Evolutionary conservation across 1,140 invertebrate species (phyloP).

Genomic region (Drosophila parabipectinata): DNA sequence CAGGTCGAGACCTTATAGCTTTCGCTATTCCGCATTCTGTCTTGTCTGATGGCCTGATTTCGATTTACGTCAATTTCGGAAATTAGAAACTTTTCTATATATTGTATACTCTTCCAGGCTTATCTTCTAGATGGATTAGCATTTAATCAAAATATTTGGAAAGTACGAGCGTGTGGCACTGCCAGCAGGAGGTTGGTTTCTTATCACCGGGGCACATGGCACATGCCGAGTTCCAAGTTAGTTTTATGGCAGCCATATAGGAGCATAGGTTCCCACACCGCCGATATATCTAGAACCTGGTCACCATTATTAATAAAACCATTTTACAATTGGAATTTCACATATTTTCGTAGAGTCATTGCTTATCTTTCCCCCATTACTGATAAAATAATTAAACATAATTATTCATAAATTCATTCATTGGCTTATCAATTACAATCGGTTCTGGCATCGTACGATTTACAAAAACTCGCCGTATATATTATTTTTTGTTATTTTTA

Average conservation of each 20-base stretch:
- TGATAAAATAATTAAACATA: too few relatives aligned
- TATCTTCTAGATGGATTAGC: constrained; percentile 27
- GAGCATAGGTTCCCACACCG: neutral
- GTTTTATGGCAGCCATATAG: constrained; percentile 10
- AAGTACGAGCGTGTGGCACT: constrained; percentile 47
- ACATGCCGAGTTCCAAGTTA: constrained; percentile 14
- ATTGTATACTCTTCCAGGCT: constrained; percentile 13
- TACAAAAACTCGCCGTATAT: neutral
- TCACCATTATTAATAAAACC: too few relatives aligned
- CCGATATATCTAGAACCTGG: too few relatives aligned
- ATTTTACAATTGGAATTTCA: too few relatives aligned
- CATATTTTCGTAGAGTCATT: too few relatives aligned
- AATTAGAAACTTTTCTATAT: neutral
- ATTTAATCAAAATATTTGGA: constrained; percentile 51
- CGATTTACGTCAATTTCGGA: constrained; percentile 36
- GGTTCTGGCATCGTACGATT: neutral
- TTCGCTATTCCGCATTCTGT: constrained; percentile 23
- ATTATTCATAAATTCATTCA: neutral
- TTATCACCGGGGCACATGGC: constrained; percentile 13
- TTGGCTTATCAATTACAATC: neutral
- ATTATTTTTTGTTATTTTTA: neutral
- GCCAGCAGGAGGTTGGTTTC: constrained; percentile 27
- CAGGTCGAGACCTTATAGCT: constrained; percentile 16
- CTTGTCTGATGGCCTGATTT: constrained; percentile 42
- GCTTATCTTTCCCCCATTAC: too few relatives aligned